phyloP scores from a whole-genome alignment of 2,113 vertebrate genomes.

The Erinaceus europaeus region DNA sequence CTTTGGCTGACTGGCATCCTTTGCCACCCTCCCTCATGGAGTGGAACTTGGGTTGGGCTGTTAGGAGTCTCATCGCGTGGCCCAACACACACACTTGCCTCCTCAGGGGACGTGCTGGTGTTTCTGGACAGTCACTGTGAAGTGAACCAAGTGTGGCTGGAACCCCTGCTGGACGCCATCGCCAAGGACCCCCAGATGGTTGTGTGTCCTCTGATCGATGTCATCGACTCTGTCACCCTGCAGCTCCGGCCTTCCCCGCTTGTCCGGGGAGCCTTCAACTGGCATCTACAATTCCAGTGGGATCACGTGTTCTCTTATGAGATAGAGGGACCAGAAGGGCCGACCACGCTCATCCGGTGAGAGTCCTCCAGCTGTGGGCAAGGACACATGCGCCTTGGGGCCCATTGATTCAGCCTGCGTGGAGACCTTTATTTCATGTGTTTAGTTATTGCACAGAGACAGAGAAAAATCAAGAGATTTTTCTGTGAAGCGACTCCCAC shows the following conservation, averaged over 20 bases:
- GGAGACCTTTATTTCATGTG: too few relatives aligned
- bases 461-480: too few relatives aligned
- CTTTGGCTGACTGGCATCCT: too few relatives aligned
- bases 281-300: constrained; percentile 96
- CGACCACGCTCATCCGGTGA: constrained; percentile 89
- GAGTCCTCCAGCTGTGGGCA: background rate
- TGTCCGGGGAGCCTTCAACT: constrained; percentile 93
- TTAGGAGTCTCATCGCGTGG: rapidly evolving
- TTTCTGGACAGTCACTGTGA: constrained; percentile 98
- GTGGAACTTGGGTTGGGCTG: background rate
- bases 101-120: constrained; percentile 91
- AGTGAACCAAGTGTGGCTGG: constrained; percentile 91
- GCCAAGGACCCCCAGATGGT: constrained; percentile 82
- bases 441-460: too few relatives aligned
- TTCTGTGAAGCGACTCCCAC: too few relatives aligned
- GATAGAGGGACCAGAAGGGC: constrained; percentile 84
- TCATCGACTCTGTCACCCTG: constrained; percentile 89
- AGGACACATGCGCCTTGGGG: too few relatives aligned
- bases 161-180: constrained; percentile 89
- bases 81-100: background rate
- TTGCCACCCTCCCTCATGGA: too few relatives aligned
- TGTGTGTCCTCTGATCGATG: constrained; percentile 94
- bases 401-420: too few relatives aligned
- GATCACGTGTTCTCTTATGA: constrained; percentile 90
- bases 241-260: constrained; percentile 90